Conservation (phyloP, 2,797 vertebrate genomes). For the Xenops minutus region DNA sequence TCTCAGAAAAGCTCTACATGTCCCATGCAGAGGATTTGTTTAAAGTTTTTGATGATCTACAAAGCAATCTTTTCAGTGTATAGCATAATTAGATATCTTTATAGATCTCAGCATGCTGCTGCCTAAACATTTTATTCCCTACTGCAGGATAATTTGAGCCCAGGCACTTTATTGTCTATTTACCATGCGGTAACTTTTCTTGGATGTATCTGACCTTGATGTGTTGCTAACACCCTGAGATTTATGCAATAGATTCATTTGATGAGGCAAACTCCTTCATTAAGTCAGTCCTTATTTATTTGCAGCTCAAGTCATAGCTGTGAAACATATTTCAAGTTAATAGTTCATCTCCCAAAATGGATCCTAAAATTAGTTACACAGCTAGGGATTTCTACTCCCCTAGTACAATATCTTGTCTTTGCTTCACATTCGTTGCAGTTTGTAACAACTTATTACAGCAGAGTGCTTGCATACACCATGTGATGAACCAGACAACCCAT, state of each 20-base stretch:
- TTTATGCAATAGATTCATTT: background rate
- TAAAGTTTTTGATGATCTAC: background rate
- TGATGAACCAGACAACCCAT: background rate
- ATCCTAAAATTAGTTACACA: background rate
- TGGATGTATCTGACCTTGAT: background rate
- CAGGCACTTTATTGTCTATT: background rate
- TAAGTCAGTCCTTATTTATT: background rate
- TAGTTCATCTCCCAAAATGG: background rate
- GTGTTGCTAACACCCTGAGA: background rate
- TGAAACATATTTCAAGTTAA: background rate
- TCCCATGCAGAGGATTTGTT: background rate
- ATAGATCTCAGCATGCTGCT: background rate
- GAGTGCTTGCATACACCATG: accelerated
- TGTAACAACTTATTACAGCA: background rate
- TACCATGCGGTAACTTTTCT: background rate
- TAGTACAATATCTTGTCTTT: background rate
- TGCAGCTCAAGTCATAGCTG: background rate
- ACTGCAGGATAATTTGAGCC: background rate
- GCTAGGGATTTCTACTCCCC: accelerated
- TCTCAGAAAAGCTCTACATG: background rate
- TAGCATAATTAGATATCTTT: background rate
- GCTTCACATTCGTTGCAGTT: background rate
- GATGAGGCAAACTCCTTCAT: background rate
- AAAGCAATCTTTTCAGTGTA: background rate
- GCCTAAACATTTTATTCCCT: background rate